These are phyloP conservation scores for Andrena fulva DNA, from an alignment of 2,888 invertebrate species.

Conservation along the genomic window DNA sequence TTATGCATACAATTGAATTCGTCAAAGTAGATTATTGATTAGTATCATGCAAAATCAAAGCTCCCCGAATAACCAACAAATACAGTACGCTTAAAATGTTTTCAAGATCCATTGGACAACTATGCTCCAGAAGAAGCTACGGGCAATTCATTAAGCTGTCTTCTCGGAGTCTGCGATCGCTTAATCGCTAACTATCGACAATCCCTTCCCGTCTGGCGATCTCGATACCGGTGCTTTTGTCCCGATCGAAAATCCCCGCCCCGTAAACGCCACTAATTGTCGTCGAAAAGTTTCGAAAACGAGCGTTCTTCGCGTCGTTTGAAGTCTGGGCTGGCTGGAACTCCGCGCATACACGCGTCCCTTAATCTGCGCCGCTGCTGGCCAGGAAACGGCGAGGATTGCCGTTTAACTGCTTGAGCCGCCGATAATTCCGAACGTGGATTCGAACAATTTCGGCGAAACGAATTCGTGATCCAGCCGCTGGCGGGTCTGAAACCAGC, in stretches of 20 bases:
- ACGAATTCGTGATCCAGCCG: conserved; percentile 72
- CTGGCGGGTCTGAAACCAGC: conserved; percentile 44
- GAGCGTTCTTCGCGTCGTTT: conserved; percentile 38
- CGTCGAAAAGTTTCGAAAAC: conserved; percentile 38
- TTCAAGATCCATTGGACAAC: too few relatives aligned
- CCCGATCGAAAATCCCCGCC: conserved; percentile 1
- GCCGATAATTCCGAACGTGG: conserved; percentile 68
- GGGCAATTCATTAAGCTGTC: too few relatives aligned
- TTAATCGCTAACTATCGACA: background rate
- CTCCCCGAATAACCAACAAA: too few relatives aligned
- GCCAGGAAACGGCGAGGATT: conserved; percentile 45
- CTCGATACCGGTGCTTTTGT: background rate
- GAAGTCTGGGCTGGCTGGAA: conserved; percentile 18
- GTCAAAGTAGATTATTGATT: background rate
- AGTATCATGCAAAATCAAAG: too few relatives aligned
- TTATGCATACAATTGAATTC: background rate
- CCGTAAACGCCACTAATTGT: conserved; percentile 25
- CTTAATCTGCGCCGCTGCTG: conserved; percentile 8
- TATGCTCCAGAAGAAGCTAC: too few relatives aligned
- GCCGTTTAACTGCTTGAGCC: conserved; percentile 65
- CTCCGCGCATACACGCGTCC: conserved; percentile 3
- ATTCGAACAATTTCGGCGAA: conserved; percentile 71
- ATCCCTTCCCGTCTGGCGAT: background rate
- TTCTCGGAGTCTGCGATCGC: background rate
- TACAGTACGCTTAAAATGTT: too few relatives aligned